These are phyloP conservation scores for Pseudeuparius sepicola DNA, from an alignment of 2,888 invertebrate genomes.

Conservation along the genomic window DNA sequence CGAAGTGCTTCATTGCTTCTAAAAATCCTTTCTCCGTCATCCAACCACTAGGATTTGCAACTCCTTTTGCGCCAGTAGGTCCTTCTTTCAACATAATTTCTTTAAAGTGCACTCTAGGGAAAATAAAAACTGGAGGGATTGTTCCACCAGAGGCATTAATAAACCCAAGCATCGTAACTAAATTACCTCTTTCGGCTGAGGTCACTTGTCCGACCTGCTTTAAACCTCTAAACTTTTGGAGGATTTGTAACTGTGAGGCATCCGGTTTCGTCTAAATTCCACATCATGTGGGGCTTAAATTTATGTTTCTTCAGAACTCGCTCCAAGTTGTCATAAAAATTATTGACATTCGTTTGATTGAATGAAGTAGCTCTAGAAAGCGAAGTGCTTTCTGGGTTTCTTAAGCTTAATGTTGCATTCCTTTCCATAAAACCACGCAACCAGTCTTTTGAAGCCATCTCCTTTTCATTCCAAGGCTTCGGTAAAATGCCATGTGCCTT, in stretches of 20 bases:
- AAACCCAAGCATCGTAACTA: slow-evolving; percentile 10
- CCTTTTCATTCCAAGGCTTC: slow-evolving; percentile 9
- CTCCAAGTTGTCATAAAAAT: slow-evolving; percentile 5
- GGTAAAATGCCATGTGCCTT: slow-evolving; percentile 3
- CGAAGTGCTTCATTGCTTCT: slow-evolving; percentile 10
- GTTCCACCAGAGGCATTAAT: slow-evolving; percentile 15
- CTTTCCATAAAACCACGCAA: slow-evolving; percentile 7
- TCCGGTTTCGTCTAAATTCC: slow-evolving; percentile 16
- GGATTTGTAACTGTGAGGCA: slow-evolving; percentile 15
- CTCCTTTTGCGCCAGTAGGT: slow-evolving; percentile 11
- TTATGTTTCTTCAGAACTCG: slow-evolving; percentile 6
- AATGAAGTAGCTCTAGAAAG: slow-evolving; percentile 9
- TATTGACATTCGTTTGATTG: slow-evolving; percentile 6
- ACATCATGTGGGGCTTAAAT: slow-evolving; percentile 8
- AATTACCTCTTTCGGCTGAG: slow-evolving; percentile 13
- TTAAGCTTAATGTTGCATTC: slow-evolving; percentile 1
- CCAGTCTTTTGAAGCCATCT: slow-evolving; percentile 6
- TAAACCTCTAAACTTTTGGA: slow-evolving; percentile 13
- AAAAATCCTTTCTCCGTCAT: slow-evolving; percentile 17
- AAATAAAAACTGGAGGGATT: slow-evolving; percentile 13
- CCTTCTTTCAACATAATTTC: slow-evolving; percentile 15
- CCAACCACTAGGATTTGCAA: slow-evolving; percentile 17
- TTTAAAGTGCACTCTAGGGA: slow-evolving; percentile 17
- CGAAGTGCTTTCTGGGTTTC: slow-evolving; percentile 6
- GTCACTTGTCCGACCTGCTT: slow-evolving; percentile 16